Evolutionary conservation across 2,113 vertebrate species (phyloP).

Genomic region (Lepus timidus): DNA sequence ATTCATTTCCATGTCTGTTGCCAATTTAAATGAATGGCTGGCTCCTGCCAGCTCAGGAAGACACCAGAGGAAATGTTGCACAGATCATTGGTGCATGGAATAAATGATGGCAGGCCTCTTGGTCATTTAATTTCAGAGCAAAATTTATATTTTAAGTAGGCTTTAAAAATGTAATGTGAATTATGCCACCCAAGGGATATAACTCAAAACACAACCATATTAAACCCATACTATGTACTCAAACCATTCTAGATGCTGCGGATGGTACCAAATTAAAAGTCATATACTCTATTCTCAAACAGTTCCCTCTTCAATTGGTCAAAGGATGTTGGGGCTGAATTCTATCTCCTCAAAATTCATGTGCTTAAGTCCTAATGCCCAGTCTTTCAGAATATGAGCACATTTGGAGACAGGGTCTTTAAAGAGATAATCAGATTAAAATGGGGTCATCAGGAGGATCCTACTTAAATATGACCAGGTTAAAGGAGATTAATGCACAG

Average conservation of each 20-base stretch:
- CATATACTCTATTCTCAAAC: slow-evolving; percentile 23
- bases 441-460: no score
- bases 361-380: neutral
- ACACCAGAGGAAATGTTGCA: slow-evolving; percentile 75
- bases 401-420: neutral
- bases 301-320: neutral
- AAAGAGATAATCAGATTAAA: neutral
- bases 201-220: slow-evolving; percentile 70
- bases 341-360: neutral
- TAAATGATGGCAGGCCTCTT: slow-evolving; percentile 75
- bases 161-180: slow-evolving; percentile 78
- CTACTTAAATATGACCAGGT: neutral
- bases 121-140: slow-evolving; percentile 79
- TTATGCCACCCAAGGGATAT: slow-evolving; percentile 63
- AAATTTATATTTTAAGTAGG: slow-evolving; percentile 81
- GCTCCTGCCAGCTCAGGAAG: slow-evolving; percentile 78
- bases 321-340: slow-evolving; percentile 29
- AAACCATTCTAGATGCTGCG: slow-evolving; percentile 36
- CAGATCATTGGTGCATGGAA: slow-evolving; percentile 75
- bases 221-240: slow-evolving; percentile 73
- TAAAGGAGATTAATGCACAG: neutral
- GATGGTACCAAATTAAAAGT: slow-evolving; percentile 49
- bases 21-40: slow-evolving; percentile 83
- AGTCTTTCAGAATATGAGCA: neutral
- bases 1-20: slow-evolving; percentile 82